These are phyloP conservation scores for Maniola jurtina DNA, from an alignment of 1,140 invertebrate genomes.

Conservation along the genomic window DNA sequence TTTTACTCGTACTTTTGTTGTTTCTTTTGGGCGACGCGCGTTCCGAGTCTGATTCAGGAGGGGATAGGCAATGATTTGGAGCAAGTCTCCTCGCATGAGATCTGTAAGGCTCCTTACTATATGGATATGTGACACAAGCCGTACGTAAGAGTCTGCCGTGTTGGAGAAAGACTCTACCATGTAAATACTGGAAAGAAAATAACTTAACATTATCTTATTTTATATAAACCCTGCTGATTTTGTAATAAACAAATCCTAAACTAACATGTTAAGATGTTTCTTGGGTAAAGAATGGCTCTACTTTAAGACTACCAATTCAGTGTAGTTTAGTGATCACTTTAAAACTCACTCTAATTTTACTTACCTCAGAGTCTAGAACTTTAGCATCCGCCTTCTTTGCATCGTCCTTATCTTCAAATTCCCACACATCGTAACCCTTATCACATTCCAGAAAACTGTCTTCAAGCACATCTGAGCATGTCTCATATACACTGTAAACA, in stretches of 20 bases:
- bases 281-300: too few relatives aligned
- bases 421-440: conserved; percentile 61
- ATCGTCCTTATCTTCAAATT: conserved; percentile 54
- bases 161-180: conserved; percentile 86
- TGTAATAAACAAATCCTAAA: too few relatives aligned
- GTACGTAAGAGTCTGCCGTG: conserved; percentile 83
- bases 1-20: conserved; percentile 47
- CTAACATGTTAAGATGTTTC: too few relatives aligned
- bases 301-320: too few relatives aligned
- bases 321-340: neutral
- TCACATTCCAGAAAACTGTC: conserved; percentile 65
- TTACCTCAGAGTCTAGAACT: conserved; percentile 58
- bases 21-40: conserved; percentile 58
- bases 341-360: conserved; percentile 9
- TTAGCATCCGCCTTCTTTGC: conserved; percentile 51
- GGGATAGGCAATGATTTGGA: conserved; percentile 50
- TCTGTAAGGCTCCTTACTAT: conserved; percentile 66
- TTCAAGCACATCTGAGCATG: conserved; percentile 70
- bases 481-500: conserved; percentile 61
- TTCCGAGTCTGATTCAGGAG: conserved; percentile 65
- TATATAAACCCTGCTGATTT: too few relatives aligned
- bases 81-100: conserved; percentile 64
- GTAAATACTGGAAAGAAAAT: conserved; percentile 81
- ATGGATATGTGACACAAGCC: conserved; percentile 81
- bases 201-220: neutral